Conservation (phyloP, 2,888 invertebrate species). For the Drosophila algonquin region DNA sequence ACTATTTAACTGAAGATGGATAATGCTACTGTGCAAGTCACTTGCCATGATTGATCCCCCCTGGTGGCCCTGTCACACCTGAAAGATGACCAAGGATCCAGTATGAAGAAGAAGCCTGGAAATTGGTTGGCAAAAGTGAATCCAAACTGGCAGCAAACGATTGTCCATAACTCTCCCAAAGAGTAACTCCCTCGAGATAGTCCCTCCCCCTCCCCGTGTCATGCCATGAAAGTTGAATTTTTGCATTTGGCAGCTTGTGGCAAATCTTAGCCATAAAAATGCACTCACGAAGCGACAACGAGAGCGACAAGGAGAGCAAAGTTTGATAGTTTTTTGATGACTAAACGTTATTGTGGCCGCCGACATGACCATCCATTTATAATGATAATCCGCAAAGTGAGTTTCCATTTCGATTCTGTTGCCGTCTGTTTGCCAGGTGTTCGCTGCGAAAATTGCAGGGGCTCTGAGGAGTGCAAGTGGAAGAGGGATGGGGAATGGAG, state of each 20-base stretch:
- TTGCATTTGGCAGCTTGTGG: background rate
- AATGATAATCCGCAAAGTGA: conserved; percentile 26
- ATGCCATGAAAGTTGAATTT: no score
- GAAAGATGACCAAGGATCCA: background rate
- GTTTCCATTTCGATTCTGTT: conserved; percentile 13
- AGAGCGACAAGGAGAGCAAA: no score
- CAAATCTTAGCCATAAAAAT: no score
- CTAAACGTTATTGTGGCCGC: conserved; percentile 19
- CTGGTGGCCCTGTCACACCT: background rate
- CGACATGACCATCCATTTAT: conserved; percentile 25
- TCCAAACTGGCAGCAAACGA: background rate
- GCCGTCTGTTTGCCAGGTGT: background rate
- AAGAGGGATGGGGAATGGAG: background rate
- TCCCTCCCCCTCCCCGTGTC: no score
- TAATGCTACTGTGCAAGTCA: background rate
- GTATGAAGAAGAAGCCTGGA: background rate
- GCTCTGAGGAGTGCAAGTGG: background rate
- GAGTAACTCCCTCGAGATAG: background rate
- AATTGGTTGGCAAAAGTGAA: background rate
- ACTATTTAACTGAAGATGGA: no score
- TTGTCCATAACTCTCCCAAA: background rate
- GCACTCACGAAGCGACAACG: no score
- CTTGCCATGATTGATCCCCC: background rate
- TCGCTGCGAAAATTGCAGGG: no score
- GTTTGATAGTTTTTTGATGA: conserved; percentile 26